Conservation (phyloP, 2,888 invertebrate genomes). For the Metacarcinus magister region DNA sequence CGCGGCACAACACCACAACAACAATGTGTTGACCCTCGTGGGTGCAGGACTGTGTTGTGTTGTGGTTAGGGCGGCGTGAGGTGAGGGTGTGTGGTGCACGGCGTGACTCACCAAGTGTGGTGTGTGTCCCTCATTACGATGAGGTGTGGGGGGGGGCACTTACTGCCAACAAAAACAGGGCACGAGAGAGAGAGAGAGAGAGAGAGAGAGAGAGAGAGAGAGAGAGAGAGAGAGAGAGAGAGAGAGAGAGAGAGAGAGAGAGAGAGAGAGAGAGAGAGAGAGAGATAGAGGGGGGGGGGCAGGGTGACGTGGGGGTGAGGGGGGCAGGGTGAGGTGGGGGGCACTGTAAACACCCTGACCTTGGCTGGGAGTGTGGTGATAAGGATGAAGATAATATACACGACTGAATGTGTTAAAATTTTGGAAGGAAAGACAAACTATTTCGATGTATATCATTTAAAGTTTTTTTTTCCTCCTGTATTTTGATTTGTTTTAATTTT, state of each 20-base stretch:
- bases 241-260: slow-evolving; percentile 26
- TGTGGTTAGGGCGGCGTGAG: neutral
- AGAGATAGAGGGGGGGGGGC: neutral
- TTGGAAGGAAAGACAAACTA: too few relatives aligned
- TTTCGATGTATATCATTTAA: too few relatives aligned
- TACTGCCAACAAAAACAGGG: too few relatives aligned
- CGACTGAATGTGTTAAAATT: too few relatives aligned
- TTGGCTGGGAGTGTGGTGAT: too few relatives aligned
- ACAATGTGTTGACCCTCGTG: neutral
- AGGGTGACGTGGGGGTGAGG: too few relatives aligned
- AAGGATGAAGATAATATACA: too few relatives aligned
- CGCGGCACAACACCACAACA: neutral
- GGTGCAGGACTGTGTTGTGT: neutral
- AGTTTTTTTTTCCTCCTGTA: too few relatives aligned
- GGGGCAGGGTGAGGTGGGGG: too few relatives aligned
- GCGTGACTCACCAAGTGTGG: neutral
- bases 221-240: slow-evolving; percentile 26
- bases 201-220: slow-evolving; percentile 26
- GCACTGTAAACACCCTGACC: too few relatives aligned
- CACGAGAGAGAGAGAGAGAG: neutral
- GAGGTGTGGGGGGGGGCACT: too few relatives aligned
- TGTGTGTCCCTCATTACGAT: neutral
- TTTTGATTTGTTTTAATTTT: too few relatives aligned
- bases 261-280: slow-evolving; percentile 26
- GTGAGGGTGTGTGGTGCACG: neutral